These are phyloP conservation scores for Pristionchus japonicus DNA, from an alignment of 2,888 invertebrate genomes.

Conservation along the genomic window DNA sequence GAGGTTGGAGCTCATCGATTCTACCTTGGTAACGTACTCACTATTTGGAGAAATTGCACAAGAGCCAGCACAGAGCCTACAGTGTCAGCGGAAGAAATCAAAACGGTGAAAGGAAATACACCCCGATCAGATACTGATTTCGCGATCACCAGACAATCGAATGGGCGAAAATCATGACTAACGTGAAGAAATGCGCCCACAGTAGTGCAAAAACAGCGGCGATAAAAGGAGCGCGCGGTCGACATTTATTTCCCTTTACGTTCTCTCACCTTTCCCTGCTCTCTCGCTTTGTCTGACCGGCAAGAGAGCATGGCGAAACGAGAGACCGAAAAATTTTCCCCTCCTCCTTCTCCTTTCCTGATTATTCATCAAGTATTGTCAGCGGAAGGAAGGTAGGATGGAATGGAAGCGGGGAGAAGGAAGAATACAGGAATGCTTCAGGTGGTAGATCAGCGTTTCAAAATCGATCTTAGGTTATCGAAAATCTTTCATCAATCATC, in stretches of 20 bases:
- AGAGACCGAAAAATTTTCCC: too few relatives aligned
- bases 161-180: background rate
- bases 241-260: background rate
- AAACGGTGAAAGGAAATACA: too few relatives aligned
- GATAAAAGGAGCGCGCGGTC: background rate
- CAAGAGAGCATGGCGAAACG: too few relatives aligned
- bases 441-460: background rate
- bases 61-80: too few relatives aligned
- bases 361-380: background rate
- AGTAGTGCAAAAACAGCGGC: background rate
- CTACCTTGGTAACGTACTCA: too few relatives aligned
- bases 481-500: too few relatives aligned
- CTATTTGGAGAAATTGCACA: too few relatives aligned
- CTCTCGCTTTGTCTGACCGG: too few relatives aligned
- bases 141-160: background rate
- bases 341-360: background rate
- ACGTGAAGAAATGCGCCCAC: background rate
- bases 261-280: too few relatives aligned
- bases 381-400: background rate
- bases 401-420: background rate
- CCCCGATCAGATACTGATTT: too few relatives aligned
- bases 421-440: background rate
- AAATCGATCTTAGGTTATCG: background rate
- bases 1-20: too few relatives aligned
- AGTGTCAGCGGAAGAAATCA: too few relatives aligned